Evolutionary conservation across 1,140 invertebrate genomes (phyloP), one percentile per base, ranked within the genome.

Genomic region (Pseudomyrmex dendroicus): DNA sequence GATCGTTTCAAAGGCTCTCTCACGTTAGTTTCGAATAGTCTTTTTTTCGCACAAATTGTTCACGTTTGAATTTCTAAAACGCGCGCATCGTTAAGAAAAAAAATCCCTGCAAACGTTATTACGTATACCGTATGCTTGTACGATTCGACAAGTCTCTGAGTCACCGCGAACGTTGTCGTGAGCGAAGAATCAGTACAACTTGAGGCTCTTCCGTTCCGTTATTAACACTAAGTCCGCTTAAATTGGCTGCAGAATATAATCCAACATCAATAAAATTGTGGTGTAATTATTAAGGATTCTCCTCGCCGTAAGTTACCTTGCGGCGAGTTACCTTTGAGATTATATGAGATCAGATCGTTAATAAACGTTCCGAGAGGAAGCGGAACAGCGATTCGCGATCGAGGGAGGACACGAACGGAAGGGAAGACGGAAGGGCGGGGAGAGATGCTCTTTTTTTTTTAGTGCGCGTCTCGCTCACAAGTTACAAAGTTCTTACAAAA

Each of bases 401-500:
- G 61, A 52, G 56, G 46, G 35, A 35, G 35, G 35, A 35, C 7
- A 35, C 35, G 7, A 82, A 80, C 67, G 54, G 85, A 52, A 78
- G 70, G 84, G 25, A 57, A 82, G 44, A 66, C 46, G 46, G 15
- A 80, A 52, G 35, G 56, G 48, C 35, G 61, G 62, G 5, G 35
- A 35, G 7, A 35, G 57, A 57, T 63, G 73, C 68, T 62, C 61
- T 22, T 67, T 80, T 4, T 25, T 25, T 25, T 50, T 48, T 54
- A 76, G 76, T 74, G 70, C 74, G 50, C 35, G 35, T 57, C 54
- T 84, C 48, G 61, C 73, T 64, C 35, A 35, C 35, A 76, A 80
- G 25, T 76, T 84, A 62, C 20, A 76, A 76, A 68, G 84, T 77
- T 68, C 61, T 82, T 86, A 70, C 50, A 82, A 87, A 84, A 80